Evolutionary conservation across 2,797 vertebrate species (phyloP), one percentile per base, ranked within the genome.

Genomic region (Decapterus maruadsi): DNA sequence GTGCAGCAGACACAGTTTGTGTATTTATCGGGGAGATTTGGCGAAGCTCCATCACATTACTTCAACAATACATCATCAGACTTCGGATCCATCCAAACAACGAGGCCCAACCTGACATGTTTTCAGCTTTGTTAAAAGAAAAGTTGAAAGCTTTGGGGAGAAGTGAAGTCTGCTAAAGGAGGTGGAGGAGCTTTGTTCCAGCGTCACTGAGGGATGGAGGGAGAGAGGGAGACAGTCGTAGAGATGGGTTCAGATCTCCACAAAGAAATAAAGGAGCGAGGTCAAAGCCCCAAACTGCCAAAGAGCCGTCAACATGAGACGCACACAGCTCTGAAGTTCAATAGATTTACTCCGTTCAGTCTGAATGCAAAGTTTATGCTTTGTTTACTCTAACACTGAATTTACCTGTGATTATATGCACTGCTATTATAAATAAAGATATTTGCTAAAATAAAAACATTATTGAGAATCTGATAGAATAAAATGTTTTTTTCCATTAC

Each of bases 111-210:
- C 22, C 31, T 4, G 14, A 55, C 0, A 6, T 14, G 17, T 54
- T n/a, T 51, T 31, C n/a, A 19, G 53, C 26, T 10, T 17, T 62
- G 65, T 48, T 72, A 75, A 40, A 34, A 26, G 26, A 26, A 26
- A 26, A 26, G 31, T 34, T 34, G 4, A 34, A 6, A 34, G 31
- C 31, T 34, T 6, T 34, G 69, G 74, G 75, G 63, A 90, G 74
- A 78, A 89, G 85, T 58, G 40, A 68, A 68, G 68, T 46, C 31
- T 62, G 72, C 77, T 75, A 91, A 83, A 68, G 77, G 68, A 54
- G 70, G 85, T 85, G 61, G 66, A 85, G 90, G 87, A 80, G 69
- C 78, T 81, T 86, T 55, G 77, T 81, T 89, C 80, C 86, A 76
- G 58, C 68, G 82, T 80, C 73, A 76, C 70, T 85, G 86, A 92